Conservation (phyloP, 2,888 invertebrate genomes). For the Cenopis cana region DNA sequence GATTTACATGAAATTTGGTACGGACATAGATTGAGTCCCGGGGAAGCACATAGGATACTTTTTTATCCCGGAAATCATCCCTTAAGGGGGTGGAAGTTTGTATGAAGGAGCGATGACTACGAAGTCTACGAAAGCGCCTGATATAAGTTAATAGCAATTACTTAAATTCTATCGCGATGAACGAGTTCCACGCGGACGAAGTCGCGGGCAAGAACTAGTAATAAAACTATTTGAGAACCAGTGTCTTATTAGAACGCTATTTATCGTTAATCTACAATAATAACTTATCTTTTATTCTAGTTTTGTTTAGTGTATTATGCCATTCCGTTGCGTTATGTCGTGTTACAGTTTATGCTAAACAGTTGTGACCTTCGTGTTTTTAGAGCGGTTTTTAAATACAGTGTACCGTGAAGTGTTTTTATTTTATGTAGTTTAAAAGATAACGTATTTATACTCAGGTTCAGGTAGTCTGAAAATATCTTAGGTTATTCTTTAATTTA, state of each 20-base stretch:
- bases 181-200: no score
- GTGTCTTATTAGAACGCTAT: conserved; percentile 17
- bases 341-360: not conserved
- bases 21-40: no score
- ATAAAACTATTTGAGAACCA: conserved; percentile 21
- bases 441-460: not conserved
- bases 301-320: conserved; percentile 26
- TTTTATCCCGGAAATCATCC: no score
- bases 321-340: conserved; percentile 11
- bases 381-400: not conserved
- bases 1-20: no score
- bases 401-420: conserved; percentile 5
- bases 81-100: no score
- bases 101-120: no score
- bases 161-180: no score
- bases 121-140: no score
- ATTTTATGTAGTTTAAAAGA: not conserved
- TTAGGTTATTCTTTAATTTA: not conserved
- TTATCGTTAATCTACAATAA: conserved; percentile 29
- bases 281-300: conserved; percentile 17
- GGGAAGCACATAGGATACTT: no score
- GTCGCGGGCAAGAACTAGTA: no score
- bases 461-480: not conserved
- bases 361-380: not conserved
- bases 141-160: no score